Conservation (phyloP, 1,140 invertebrate genomes). For the Nephotettix cincticeps region DNA sequence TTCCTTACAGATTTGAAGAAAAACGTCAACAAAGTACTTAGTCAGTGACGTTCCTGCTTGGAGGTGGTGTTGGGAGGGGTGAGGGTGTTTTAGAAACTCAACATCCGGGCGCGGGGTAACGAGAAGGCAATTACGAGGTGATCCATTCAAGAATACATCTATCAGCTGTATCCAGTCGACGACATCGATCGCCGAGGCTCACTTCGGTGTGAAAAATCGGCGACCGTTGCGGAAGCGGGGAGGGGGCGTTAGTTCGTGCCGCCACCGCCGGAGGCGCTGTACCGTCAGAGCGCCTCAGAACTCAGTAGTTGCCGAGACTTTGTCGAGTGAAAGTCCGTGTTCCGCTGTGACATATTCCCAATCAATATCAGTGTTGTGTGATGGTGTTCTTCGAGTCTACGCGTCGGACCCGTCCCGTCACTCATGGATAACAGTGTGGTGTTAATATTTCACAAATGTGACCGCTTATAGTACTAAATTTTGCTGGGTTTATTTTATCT, state of each 20-base stretch:
- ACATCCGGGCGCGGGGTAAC: background rate
- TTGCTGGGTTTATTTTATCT: constrained; percentile 3
- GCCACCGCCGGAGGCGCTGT: constrained; percentile 8
- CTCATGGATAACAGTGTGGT: constrained; percentile 6
- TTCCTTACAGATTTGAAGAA: too few relatives aligned
- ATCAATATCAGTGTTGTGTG: constrained; percentile 12
- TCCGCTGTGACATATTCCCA: background rate
- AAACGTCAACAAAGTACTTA: too few relatives aligned
- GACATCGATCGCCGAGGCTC: constrained; percentile 22
- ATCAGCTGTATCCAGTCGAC: constrained; percentile 17
- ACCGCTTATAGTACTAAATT: background rate
- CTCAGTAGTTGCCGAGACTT: constrained; percentile 12
- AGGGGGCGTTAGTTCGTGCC: constrained; percentile 2
- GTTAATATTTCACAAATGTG: background rate
- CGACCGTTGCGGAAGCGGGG: constrained; percentile 11
- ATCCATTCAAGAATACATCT: constrained; percentile 21
- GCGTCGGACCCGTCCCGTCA: background rate
- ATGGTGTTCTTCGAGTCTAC: background rate
- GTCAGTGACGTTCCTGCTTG: too few relatives aligned
- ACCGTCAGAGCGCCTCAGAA: background rate
- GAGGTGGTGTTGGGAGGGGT: too few relatives aligned
- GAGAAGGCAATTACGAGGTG: constrained; percentile 14
- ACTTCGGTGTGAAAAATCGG: constrained; percentile 26
- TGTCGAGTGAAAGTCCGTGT: background rate
- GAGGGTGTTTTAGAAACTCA: too few relatives aligned